Evolutionary conservation across 2,113 vertebrate genomes (phyloP).

Genomic region (Cercopithecus mona): DNA sequence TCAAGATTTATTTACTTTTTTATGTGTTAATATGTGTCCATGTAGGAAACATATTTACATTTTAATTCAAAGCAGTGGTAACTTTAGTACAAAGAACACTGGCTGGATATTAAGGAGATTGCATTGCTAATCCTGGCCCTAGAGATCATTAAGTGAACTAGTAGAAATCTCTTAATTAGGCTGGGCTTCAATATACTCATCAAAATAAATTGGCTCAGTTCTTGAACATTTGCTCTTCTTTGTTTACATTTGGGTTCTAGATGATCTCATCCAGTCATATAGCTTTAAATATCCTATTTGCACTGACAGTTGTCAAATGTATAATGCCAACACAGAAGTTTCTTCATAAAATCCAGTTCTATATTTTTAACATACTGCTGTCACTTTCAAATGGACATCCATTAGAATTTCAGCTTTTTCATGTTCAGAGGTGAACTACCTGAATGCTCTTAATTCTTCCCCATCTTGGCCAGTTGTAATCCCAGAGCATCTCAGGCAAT

Average conservation of each 20-base stretch:
- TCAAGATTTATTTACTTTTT: background rate
- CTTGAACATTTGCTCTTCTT: slow-evolving; percentile 6
- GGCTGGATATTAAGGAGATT: slow-evolving; percentile 24
- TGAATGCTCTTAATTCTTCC: background rate
- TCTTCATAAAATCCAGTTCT: background rate
- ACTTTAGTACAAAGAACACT: background rate
- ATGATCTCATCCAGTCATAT: slow-evolving; percentile 7
- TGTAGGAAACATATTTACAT: background rate
- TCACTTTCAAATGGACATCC: background rate
- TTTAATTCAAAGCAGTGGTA: background rate
- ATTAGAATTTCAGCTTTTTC: background rate
- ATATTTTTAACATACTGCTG: background rate
- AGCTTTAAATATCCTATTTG: slow-evolving; percentile 24
- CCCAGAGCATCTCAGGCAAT: background rate
- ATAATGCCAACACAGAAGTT: background rate
- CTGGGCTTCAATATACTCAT: slow-evolving; percentile 19
- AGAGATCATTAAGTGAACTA: slow-evolving; percentile 14
- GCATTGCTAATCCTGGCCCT: slow-evolving; percentile 40
- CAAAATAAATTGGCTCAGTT: slow-evolving; percentile 53
- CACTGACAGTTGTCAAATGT: background rate
- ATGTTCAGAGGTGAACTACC: background rate
- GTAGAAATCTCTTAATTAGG: slow-evolving; percentile 60
- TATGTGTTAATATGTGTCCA: background rate
- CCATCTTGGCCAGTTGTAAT: background rate
- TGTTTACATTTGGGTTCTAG: slow-evolving; percentile 46